Evolutionary conservation across 2,113 vertebrate species (phyloP).

Genomic region (Falcunculus frontatus): DNA sequence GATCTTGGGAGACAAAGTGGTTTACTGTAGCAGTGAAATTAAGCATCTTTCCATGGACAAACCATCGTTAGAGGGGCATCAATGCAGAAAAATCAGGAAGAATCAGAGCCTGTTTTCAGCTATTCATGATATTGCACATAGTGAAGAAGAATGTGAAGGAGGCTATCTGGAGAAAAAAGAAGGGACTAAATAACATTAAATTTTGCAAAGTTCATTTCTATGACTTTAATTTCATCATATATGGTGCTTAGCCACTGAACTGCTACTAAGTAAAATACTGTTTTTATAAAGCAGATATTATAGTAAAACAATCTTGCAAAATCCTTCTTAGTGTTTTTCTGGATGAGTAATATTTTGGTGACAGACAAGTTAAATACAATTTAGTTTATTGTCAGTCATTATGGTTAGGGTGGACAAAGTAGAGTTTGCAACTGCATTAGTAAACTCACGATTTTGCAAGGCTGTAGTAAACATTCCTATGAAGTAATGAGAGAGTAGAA

Average conservation of each 20-base stretch:
- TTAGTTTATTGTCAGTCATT: conserved; percentile 28
- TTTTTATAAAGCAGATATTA: conserved; percentile 44
- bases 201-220: background rate
- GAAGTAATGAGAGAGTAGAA: background rate
- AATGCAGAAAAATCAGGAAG: background rate
- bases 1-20: background rate
- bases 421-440: conserved; percentile 11
- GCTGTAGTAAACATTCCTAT: conserved; percentile 58
- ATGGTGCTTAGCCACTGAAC: conserved; percentile 8
- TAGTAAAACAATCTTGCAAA: conserved; percentile 65
- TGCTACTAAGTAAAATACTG: background rate
- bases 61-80: background rate
- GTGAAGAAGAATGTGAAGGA: background rate
- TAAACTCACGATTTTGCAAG: conserved; percentile 58
- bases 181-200: background rate
- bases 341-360: background rate
- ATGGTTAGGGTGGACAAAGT: conserved; percentile 2
- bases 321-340: conserved; percentile 13
- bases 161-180: background rate
- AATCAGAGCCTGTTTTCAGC: background rate
- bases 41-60: conserved; percentile 55
- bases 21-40: conserved; percentile 18
- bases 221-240: conserved; percentile 3
- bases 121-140: background rate
- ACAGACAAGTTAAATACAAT: background rate